Base-by-base conservation (phyloP, 1,140 invertebrate genomes). In the Drosophila biarmipes region DNA sequence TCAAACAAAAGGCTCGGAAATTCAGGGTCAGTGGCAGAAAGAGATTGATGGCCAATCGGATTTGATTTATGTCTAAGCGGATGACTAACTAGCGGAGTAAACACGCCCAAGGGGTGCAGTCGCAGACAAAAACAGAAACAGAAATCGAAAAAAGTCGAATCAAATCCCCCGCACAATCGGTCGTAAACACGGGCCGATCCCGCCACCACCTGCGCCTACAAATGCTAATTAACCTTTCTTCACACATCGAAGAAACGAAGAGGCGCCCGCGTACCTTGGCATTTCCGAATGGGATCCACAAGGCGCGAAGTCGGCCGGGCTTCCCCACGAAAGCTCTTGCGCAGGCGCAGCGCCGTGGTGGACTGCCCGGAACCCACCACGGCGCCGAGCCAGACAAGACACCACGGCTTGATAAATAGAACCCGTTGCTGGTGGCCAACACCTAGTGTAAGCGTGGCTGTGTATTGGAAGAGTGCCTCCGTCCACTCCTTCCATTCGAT, bases 391-490 rank as follows among this genome's bases (percentile, higher is more conserved):
- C 43, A 63, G 68, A 40, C 80, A 74, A 74, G 69, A 64, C 76
- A 89, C 84, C 84, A 58, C 73, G 76, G 90, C 91, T 92, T 92
- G 84, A 92, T 92, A 92, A 92, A 92, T 92, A 92, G 91, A 91
- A 91, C 91, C 86, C 81, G 90, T 78, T 82, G 77, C 68, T 51
- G 73, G 54, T 73, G 79, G 87, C 84, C 91, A 92, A 92, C 91
- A 92, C 90, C 91, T 92, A 92, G 91, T 92, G 90, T 89, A 90
- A 91, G 75, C 89, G 91, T 91, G 90, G 89, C 90, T 91, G 91
- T 91, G 90, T 92, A 90, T 92, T 86, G 85, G 90, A 90, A 78
- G 87, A 90, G 81, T 91, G 76, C 49, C 62, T 82, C 76, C 58
- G 68, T 63, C 78, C 82, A 86, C 73, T 75, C 69, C 78, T 68